A percentile compares a stretch with the other conserved stretches of the same genome.
These are phyloP conservation scores for Drosophila erecta DNA, from an alignment of 1,140 invertebrate species.

Conservation along the genomic window DNA sequence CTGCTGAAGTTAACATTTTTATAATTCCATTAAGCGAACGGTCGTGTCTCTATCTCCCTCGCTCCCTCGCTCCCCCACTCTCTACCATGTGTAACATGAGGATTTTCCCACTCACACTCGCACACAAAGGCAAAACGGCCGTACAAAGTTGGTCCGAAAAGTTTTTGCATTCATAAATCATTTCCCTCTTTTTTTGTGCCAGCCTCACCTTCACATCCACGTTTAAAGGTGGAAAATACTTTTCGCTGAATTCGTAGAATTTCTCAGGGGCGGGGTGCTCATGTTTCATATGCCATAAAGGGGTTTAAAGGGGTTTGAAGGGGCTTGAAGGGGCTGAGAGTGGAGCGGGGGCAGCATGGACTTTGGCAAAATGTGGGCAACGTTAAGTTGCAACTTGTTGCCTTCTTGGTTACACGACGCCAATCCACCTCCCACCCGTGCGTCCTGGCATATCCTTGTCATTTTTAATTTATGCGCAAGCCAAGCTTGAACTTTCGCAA, in stretches of 20 bases:
- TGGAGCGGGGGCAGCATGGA: background rate
- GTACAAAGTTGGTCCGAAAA: conserved; percentile 75
- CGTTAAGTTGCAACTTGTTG: conserved; percentile 75
- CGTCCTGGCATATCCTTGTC: conserved; percentile 70
- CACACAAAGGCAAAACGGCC: conserved; percentile 47
- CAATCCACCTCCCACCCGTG: conserved; percentile 7
- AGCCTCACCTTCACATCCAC: conserved; percentile 19
- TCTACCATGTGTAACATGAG: conserved; percentile 62
- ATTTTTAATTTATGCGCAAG: conserved; percentile 78
- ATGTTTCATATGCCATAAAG: conserved; percentile 65
- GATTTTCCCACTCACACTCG: conserved; percentile 42
- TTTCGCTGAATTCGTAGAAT: conserved; percentile 82
- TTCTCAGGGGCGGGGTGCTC: conserved; percentile 30
- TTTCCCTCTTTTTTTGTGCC: conserved; percentile 55
- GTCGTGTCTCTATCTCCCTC: conserved; percentile 15
- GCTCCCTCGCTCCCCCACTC: conserved; percentile 18
- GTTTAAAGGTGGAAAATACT: conserved; percentile 81
- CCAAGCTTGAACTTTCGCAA: conserved; percentile 45
- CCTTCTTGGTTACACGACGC: conserved; percentile 64
- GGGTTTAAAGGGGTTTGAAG: background rate
- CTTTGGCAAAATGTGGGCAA: conserved; percentile 27
- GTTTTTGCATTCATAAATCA: conserved; percentile 81
- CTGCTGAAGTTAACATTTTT: conserved; percentile 81
- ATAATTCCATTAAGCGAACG: conserved; percentile 77
- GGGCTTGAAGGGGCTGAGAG: too few species aligned